These are phyloP conservation scores for Caenorhabditis latens DNA, from an alignment of 1,140 invertebrate genomes.

Conservation along the genomic window DNA sequence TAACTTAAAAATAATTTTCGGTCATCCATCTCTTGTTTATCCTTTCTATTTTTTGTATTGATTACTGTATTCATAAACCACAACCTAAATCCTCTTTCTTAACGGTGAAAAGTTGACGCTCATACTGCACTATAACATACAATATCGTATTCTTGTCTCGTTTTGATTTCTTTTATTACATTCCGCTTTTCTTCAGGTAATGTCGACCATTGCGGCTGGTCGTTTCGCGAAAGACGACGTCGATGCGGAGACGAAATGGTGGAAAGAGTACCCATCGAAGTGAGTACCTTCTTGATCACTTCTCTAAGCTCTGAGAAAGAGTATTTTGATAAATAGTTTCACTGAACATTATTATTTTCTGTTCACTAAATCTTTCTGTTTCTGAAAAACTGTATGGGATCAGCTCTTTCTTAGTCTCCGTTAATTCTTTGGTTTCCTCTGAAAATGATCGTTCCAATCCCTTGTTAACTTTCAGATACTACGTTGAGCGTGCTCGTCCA, in stretches of 20 bases:
- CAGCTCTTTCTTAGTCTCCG: not conserved
- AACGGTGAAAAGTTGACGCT: too few species aligned
- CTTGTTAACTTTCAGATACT: conserved; percentile 66
- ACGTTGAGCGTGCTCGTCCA: conserved; percentile 76
- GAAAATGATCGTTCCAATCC: not conserved
- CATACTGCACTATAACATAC: too few species aligned
- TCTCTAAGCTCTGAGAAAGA: too few species aligned
- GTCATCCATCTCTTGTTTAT: too few species aligned
- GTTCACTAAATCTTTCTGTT: too few species aligned
- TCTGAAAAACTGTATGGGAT: too few species aligned
- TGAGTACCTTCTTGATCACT: conserved; percentile 40
- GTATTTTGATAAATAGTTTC: not conserved
- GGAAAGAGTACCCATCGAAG: conserved; percentile 75
- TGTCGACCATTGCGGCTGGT: conserved; percentile 70
- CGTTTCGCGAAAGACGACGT: conserved; percentile 74
- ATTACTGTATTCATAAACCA: too few species aligned
- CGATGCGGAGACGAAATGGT: conserved; percentile 74
- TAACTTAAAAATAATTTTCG: too few species aligned
- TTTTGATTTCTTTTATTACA: not conserved
- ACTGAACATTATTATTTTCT: too few species aligned
- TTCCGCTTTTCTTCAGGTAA: conserved; percentile 7
- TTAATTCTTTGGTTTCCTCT: not conserved
- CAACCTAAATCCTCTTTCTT: too few species aligned
- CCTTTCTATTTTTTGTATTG: too few species aligned
- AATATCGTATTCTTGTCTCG: too few species aligned